phyloP scores from a whole-genome alignment of 1,140 invertebrate species.

The Panagrolaimus sp. region DNA sequence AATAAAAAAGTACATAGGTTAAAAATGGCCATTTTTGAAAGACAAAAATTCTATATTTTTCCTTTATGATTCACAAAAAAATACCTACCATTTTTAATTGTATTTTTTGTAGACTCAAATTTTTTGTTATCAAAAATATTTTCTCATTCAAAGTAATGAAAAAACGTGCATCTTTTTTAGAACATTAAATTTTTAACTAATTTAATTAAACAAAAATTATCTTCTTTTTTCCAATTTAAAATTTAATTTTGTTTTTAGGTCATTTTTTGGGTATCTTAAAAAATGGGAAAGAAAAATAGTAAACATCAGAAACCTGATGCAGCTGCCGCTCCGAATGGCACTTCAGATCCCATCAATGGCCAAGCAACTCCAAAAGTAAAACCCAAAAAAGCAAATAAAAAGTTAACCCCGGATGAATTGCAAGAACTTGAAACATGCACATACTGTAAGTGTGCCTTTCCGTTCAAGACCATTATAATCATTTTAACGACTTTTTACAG shows the following conservation, averaged over 20 bases:
- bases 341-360: neutral
- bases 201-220: no score
- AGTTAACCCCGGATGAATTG: conserved; percentile 46
- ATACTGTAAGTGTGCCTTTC: conserved; percentile 45
- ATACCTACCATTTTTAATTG: no score
- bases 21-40: no score
- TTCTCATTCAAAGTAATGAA: no score
- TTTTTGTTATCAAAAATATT: no score
- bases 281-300: conserved; percentile 40
- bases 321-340: conserved; percentile 1
- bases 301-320: conserved; percentile 20
- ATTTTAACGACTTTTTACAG: conserved; percentile 28
- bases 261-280: neutral
- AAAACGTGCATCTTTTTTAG: no score
- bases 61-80: no score
- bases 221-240: no score
- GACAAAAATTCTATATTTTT: no score
- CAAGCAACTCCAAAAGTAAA: conserved; percentile 29
- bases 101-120: no score
- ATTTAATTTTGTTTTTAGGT: neutral
- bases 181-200: no score
- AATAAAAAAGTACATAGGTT: no score
- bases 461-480: neutral
- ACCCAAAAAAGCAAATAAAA: conserved; percentile 51
- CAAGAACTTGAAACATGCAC: conserved; percentile 46